phyloP scores from a whole-genome alignment of 2,888 invertebrate genomes.

The Spisula subtruncata region DNA sequence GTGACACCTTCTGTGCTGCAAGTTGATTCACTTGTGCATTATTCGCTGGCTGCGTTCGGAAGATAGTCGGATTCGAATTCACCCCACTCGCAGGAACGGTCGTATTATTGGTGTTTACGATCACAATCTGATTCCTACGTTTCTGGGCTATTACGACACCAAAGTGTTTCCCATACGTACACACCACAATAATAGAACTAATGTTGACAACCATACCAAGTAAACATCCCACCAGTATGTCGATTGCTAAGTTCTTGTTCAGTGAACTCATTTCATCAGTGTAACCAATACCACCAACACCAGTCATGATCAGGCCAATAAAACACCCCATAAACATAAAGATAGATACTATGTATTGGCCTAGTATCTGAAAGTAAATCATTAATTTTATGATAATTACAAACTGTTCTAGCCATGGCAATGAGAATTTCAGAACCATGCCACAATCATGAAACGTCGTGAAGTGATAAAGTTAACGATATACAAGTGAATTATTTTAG shows the following conservation, averaged over 20 bases:
- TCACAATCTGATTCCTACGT: background rate
- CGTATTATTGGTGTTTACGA: background rate
- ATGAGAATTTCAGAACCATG: no score
- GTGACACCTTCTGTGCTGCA: no score
- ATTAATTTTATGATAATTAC: no score
- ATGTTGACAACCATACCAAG: background rate
- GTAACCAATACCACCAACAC: background rate
- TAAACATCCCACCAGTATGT: constrained; percentile 34
- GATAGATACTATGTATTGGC: constrained; percentile 29
- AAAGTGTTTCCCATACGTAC: constrained; percentile 39
- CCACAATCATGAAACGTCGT: no score
- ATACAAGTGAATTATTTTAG: no score
- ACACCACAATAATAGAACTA: background rate
- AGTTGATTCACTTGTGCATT: constrained; percentile 20
- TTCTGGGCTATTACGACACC: constrained; percentile 22
- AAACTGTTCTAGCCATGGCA: no score
- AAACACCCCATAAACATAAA: constrained; percentile 45
- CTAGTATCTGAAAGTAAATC: constrained; percentile 36
- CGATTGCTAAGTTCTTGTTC: constrained; percentile 21
- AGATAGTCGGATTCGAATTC: background rate
- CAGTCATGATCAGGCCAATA: constrained; percentile 25
- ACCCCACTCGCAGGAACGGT: background rate
- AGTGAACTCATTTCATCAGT: background rate
- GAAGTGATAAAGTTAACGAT: no score
- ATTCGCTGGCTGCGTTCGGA: background rate